phyloP scores from a whole-genome alignment of 2,888 invertebrate genomes.

The Spisula subtruncata region DNA sequence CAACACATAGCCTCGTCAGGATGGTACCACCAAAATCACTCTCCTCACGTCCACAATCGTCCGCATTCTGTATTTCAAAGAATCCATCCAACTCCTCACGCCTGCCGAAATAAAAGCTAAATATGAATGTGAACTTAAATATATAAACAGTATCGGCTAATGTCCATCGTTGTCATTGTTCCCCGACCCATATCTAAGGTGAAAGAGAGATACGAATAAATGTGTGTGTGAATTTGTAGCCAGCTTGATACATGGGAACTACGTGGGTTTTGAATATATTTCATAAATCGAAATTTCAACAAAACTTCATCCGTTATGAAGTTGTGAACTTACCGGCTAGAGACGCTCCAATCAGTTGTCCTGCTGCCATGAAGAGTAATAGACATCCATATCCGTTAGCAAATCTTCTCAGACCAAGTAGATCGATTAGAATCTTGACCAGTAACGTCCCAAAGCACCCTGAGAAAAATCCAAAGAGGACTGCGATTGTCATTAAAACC shows the following conservation, averaged over 20 bases:
- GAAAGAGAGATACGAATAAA: not conserved
- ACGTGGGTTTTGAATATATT: not conserved
- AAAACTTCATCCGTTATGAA: not conserved
- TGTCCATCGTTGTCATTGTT: conserved; percentile 7
- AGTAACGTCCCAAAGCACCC: conserved; percentile 76
- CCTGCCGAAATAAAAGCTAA: conserved; percentile 23
- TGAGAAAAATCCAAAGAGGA: conserved; percentile 75
- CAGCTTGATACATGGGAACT: not conserved
- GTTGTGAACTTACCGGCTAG: conserved; percentile 72
- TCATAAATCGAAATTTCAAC: not conserved
- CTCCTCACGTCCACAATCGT: not conserved
- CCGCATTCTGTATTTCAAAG: not conserved
- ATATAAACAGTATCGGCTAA: not conserved
- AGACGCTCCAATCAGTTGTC: conserved; percentile 77
- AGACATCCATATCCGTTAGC: conserved; percentile 78
- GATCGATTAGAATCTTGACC: conserved; percentile 70
- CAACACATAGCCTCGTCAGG: not conserved
- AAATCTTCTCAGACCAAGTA: conserved; percentile 74
- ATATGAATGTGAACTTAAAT: not conserved
- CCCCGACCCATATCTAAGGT: conserved; percentile 14
- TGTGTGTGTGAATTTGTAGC: not conserved
- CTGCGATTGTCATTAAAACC: conserved; percentile 67
- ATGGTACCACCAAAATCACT: not conserved
- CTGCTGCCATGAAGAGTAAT: conserved; percentile 75
- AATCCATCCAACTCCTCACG: not conserved